Evolutionary conservation across 2,113 vertebrate species (phyloP).

Genomic region (Ahaetulla prasina): DNA sequence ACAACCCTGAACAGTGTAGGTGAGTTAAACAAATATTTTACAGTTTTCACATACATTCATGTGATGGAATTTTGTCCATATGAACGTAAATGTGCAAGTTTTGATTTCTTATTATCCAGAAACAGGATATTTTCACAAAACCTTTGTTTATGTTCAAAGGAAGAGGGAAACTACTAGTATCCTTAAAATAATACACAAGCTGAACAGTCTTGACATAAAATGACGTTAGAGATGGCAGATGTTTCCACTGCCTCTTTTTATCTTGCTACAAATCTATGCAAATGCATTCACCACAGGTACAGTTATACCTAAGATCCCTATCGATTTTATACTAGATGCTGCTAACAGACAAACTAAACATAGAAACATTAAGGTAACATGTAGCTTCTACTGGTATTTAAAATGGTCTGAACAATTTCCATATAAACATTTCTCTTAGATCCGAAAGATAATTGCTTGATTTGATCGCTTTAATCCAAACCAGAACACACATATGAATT

Average conservation of each 20-base stretch:
- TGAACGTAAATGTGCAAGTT: neutral
- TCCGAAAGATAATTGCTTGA: neutral
- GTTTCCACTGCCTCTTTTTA: conserved; percentile 74
- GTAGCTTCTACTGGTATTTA: conserved; percentile 63
- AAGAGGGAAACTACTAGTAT: neutral
- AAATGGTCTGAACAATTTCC: conserved; percentile 67
- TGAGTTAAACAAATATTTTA: neutral
- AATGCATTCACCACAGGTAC: conserved; percentile 60
- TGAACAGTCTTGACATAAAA: neutral
- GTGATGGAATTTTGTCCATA: neutral
- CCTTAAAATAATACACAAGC: neutral
- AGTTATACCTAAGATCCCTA: conserved; percentile 59
- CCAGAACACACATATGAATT: neutral
- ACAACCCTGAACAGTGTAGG: neutral
- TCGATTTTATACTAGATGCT: conserved; percentile 70
- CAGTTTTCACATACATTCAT: neutral
- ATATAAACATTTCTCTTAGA: conserved; percentile 67
- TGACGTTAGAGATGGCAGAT: conserved; percentile 59
- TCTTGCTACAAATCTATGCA: conserved; percentile 60
- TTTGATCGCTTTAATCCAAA: neutral
- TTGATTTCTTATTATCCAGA: neutral
- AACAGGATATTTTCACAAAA: neutral
- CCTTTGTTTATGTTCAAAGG: neutral
- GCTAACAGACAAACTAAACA: conserved; percentile 65
- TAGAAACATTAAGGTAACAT: conserved; percentile 62